Conservation (phyloP, 1,140 invertebrate genomes). For the Drosophila hydei region DNA sequence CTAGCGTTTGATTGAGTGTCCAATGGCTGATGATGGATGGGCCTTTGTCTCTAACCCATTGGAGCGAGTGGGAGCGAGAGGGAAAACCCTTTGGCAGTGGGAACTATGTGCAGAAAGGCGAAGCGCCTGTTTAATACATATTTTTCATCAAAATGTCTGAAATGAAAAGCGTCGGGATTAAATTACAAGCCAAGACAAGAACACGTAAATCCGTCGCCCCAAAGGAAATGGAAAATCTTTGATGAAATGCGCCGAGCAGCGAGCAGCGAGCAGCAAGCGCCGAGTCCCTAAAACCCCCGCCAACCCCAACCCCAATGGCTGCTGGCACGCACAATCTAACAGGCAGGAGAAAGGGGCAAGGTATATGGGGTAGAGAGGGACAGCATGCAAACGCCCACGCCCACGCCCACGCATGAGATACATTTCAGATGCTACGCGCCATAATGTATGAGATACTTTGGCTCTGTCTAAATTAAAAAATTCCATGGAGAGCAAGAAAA, state of each 20-base stretch:
- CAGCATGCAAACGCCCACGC: too few relatives aligned
- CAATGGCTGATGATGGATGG: constrained; percentile 18
- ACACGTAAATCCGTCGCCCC: constrained; percentile 26
- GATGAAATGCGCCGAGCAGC: constrained; percentile 50
- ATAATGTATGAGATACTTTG: constrained; percentile 68
- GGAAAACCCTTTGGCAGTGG: constrained; percentile 7
- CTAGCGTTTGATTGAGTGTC: constrained; percentile 21
- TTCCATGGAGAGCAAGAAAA: constrained; percentile 60
- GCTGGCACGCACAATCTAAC: constrained; percentile 14
- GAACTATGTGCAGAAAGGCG: background rate
- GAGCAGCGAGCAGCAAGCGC: constrained; percentile 31
- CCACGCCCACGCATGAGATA: constrained; percentile 63
- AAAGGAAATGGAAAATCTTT: constrained; percentile 58
- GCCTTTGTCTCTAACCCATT: background rate
- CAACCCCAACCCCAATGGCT: background rate
- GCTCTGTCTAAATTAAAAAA: constrained; percentile 71
- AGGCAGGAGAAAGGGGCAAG: background rate
- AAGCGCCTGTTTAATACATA: constrained; percentile 8
- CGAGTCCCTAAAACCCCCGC: background rate
- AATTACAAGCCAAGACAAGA: constrained; percentile 53
- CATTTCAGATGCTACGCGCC: constrained; percentile 33
- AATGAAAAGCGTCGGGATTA: constrained; percentile 57
- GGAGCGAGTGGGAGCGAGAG: background rate
- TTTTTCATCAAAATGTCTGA: constrained; percentile 24
- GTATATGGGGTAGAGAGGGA: background rate